phyloP scores from a whole-genome alignment of 2,113 vertebrate genomes.

The Nothobranchius furzeri region DNA sequence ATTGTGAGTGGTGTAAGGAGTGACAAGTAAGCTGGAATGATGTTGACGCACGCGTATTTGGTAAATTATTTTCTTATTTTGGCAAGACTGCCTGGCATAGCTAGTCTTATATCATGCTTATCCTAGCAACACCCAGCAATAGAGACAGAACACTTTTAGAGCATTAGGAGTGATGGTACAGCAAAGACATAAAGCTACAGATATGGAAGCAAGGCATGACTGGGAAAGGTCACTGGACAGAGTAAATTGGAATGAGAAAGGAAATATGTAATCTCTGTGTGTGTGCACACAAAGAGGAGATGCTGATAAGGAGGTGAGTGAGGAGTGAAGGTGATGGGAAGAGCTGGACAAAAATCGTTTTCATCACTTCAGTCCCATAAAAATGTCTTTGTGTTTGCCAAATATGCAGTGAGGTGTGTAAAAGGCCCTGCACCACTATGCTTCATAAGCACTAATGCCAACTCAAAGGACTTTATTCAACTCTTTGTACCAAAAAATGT shows the following conservation, averaged over 20 bases:
- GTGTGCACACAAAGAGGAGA: neutral
- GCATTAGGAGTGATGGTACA: neutral
- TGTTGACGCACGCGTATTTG: neutral
- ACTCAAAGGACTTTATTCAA: constrained; percentile 32
- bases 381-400: constrained; percentile 51
- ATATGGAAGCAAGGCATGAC: neutral
- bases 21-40: neutral
- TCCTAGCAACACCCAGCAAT: constrained; percentile 17
- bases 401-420: constrained; percentile 26
- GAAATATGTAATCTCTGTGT: constrained; percentile 4
- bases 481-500: constrained; percentile 24
- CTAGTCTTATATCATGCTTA: constrained; percentile 29
- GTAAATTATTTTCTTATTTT: neutral
- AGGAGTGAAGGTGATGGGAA: constrained; percentile 39
- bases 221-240: constrained; percentile 23
- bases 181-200: neutral
- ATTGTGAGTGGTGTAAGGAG: neutral
- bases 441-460: constrained; percentile 41
- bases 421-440: constrained; percentile 15
- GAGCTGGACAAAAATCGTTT: constrained; percentile 14
- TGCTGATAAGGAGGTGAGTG: constrained; percentile 20
- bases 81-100: neutral
- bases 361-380: constrained; percentile 51
- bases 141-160: neutral
- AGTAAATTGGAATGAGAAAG: constrained; percentile 15